A percentile compares a stretch with the other conserved stretches of the same genome.
These are phyloP conservation scores for Neodontobutis hainanensis DNA, from an alignment of 2,113 vertebrate species.

Conservation along the genomic window DNA sequence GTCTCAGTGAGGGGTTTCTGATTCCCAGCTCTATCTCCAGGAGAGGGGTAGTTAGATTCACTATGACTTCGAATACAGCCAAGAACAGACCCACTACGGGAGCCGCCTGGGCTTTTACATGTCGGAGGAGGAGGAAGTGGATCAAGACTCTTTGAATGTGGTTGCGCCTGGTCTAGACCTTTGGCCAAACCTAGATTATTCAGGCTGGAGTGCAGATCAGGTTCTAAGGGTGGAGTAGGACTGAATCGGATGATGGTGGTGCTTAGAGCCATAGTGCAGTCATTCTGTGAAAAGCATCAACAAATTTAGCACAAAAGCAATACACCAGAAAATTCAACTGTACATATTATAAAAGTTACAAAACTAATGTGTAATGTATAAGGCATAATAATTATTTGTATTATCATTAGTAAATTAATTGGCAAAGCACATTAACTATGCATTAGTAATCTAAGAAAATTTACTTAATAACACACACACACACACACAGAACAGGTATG, in stretches of 20 bases:
- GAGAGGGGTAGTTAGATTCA: slow-evolving; percentile 53
- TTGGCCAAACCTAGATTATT: slow-evolving; percentile 24
- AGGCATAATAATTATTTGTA: too few relatives aligned
- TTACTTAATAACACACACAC: not conserved
- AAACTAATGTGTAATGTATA: too few relatives aligned
- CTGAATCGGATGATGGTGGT: slow-evolving; percentile 90
- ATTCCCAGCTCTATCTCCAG: slow-evolving; percentile 19
- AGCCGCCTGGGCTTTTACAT: slow-evolving; percentile 47
- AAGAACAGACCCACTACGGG: slow-evolving; percentile 43
- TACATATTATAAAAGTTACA: too few relatives aligned
- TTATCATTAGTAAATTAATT: too few relatives aligned
- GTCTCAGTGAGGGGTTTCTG: slow-evolving; percentile 46
- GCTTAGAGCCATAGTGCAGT: slow-evolving; percentile 82
- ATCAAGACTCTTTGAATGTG: slow-evolving; percentile 65
- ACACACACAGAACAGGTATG: not conserved
- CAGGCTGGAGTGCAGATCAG: slow-evolving; percentile 32
- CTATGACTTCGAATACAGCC: slow-evolving; percentile 60
- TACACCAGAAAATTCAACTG: too few relatives aligned
- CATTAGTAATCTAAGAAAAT: too few relatives aligned
- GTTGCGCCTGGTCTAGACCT: slow-evolving; percentile 35
- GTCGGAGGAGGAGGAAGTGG: slow-evolving; percentile 35
- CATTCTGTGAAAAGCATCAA: slow-evolving; percentile 71
- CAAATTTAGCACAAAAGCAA: not conserved
- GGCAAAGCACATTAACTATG: not conserved
- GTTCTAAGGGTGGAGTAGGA: slow-evolving; percentile 80